Percentiles rank a stretch among this genome's conserved stretches.
Evolutionary conservation across 2,113 vertebrate genomes (phyloP).

Genomic region (Lonchura striata): DNA sequence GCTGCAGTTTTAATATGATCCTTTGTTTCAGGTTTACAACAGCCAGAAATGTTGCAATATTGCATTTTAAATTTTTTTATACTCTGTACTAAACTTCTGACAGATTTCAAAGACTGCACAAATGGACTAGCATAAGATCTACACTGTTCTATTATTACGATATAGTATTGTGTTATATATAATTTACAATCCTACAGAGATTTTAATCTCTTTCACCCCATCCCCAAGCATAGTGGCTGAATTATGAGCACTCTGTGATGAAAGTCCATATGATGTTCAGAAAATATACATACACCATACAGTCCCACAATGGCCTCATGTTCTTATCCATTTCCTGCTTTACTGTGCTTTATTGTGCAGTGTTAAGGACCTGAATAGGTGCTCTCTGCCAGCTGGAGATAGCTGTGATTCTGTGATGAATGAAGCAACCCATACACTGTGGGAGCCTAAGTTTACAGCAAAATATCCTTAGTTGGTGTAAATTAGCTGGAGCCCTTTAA

Average conservation of each 20-base stretch:
- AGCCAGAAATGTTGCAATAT: background rate
- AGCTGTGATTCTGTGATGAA: background rate
- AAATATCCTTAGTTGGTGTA: background rate
- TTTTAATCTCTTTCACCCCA: background rate
- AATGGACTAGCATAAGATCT: background rate
- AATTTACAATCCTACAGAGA: background rate
- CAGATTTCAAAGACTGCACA: background rate
- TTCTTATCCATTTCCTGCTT: background rate
- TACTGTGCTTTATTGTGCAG: background rate
- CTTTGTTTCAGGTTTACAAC: background rate
- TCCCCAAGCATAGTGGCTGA: background rate
- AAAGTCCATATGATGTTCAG: background rate
- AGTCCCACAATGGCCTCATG: background rate
- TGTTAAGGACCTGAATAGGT: background rate
- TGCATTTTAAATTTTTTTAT: background rate
- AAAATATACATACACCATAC: background rate
- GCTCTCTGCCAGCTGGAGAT: background rate
- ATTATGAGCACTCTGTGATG: background rate
- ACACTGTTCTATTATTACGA: background rate
- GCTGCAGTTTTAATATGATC: background rate
- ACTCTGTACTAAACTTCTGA: background rate
- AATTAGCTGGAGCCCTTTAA: background rate
- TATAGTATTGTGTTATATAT: background rate
- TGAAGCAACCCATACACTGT: background rate
- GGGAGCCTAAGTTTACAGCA: background rate